Percentiles rank a stretch among this genome's conserved stretches.
phyloP scores from a whole-genome alignment of 2,888 invertebrate genomes.

The Lasioglossum leucozonium region DNA sequence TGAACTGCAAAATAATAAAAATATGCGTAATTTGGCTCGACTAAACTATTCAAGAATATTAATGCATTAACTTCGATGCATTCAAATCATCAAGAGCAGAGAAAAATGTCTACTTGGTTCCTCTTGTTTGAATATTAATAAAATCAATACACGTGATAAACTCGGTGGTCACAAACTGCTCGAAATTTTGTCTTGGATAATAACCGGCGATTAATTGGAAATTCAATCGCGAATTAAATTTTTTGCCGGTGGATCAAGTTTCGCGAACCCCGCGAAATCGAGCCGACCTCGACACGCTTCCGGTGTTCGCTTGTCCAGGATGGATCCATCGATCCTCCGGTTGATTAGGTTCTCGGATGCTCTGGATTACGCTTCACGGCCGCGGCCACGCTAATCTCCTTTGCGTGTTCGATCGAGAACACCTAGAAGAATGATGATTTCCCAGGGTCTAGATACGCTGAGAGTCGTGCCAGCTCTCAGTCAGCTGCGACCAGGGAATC shows the following conservation, averaged over 20 bases:
- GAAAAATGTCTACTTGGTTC: too few species aligned
- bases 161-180: not conserved
- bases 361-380: constrained; percentile 2
- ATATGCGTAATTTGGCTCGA: too few species aligned
- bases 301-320: not conserved
- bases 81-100: too few species aligned
- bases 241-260: not conserved
- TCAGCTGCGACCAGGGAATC: not conserved
- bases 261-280: not conserved
- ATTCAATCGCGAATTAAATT: not conserved
- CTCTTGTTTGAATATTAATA: too few species aligned
- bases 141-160: not conserved
- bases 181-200: not conserved
- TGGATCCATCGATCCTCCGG: constrained; percentile 9
- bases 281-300: not conserved
- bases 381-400: constrained; percentile 1
- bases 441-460: not conserved
- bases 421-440: not conserved
- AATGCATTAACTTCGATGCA: too few species aligned
- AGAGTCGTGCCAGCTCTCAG: not conserved
- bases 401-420: not conserved
- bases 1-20: too few species aligned
- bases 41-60: too few species aligned
- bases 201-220: not conserved
- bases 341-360: not conserved